phyloP scores from a whole-genome alignment of 2,797 vertebrate genomes.

The Sebastes cheni region DNA sequence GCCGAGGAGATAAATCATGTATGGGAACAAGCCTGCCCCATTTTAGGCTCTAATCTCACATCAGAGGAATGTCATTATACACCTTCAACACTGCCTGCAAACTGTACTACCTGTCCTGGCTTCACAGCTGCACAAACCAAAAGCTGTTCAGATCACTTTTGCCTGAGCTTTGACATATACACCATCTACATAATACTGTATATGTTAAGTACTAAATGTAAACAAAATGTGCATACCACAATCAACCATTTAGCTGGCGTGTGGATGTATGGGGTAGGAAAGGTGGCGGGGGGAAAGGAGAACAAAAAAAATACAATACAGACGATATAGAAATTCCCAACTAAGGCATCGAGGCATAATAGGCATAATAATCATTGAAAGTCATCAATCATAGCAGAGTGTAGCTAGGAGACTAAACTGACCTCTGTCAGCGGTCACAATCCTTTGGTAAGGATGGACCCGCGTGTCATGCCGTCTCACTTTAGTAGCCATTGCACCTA shows the following conservation, averaged over 20 bases:
- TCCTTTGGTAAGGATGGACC: constrained; percentile 99
- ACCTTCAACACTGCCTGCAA: constrained; percentile 64
- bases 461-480: constrained; percentile 99
- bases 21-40: constrained; percentile 66
- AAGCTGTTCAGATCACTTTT: constrained; percentile 57
- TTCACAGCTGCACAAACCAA: constrained; percentile 70
- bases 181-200: constrained; percentile 48
- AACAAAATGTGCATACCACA: constrained; percentile 80
- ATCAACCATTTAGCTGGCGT: constrained; percentile 73
- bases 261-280: constrained; percentile 55
- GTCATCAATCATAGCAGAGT: constrained; percentile 75
- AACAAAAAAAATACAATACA: constrained; percentile 57
- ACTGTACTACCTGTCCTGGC: constrained; percentile 63
- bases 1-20: constrained; percentile 66
- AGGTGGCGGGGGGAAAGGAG: constrained; percentile 29
- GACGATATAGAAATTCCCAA: constrained; percentile 68
- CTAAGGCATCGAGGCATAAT: constrained; percentile 79
- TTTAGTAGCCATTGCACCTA: constrained; percentile 99
- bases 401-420: constrained; percentile 93
- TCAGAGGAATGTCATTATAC: constrained; percentile 76
- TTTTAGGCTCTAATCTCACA: constrained; percentile 74
- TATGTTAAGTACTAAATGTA: constrained; percentile 74
- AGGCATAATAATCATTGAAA: constrained; percentile 74
- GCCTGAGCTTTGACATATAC: constrained; percentile 76
- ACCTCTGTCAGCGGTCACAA: constrained; percentile 99